Conservation (phyloP, 2,888 invertebrate genomes). For the Microctonus aethiopoides region DNA sequence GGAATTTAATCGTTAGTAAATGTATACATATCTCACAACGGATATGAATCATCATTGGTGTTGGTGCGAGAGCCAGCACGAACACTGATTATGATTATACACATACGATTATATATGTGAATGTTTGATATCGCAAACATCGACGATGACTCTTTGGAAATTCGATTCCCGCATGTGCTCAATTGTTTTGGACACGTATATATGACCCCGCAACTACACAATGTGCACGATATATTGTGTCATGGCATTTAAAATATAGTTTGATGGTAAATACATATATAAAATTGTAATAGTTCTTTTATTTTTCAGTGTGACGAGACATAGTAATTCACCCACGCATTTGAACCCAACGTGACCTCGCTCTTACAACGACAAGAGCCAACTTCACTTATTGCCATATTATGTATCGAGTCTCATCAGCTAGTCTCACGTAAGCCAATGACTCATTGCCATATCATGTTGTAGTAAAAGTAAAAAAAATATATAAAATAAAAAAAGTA, state of each 20-base stretch:
- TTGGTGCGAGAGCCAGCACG: not conserved
- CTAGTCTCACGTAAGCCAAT: not conserved
- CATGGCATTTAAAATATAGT: not conserved
- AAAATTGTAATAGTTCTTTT: not conserved
- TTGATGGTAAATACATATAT: not conserved
- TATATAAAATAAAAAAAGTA: too few species aligned
- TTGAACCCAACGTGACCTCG: constrained; percentile 16
- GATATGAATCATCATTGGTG: constrained; percentile 29
- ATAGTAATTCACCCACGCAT: constrained; percentile 15
- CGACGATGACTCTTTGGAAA: constrained; percentile 22
- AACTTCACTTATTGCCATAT: not conserved
- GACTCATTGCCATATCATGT: not conserved
- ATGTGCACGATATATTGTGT: not conserved
- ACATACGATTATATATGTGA: not conserved
- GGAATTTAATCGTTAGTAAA: constrained; percentile 28
- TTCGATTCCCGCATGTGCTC: not conserved
- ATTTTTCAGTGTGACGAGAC: not conserved
- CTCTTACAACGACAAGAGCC: not conserved
- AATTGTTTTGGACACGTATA: not conserved
- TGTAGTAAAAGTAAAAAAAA: too few species aligned
- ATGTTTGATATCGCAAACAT: constrained; percentile 25
- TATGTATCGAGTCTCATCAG: not conserved
- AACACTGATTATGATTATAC: constrained; percentile 25
- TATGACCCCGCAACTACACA: not conserved
- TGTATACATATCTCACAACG: constrained; percentile 4